These are phyloP conservation scores for Carduelis carduelis DNA, from an alignment of 2,797 vertebrate species.

Conservation along the genomic window DNA sequence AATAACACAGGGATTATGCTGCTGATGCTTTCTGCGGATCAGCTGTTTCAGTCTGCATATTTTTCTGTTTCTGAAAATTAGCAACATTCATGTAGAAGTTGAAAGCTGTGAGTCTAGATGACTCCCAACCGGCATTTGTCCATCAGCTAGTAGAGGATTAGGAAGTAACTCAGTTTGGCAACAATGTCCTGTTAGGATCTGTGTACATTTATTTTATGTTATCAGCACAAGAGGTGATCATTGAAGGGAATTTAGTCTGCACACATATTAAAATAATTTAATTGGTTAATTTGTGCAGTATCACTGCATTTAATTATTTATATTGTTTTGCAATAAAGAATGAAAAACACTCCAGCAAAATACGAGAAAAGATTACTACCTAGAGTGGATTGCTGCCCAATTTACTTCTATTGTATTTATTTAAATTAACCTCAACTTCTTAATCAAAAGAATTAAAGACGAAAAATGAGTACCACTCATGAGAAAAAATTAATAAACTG, in stretches of 20 bases:
- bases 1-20: neutral
- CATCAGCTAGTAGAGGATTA: neutral
- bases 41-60: rapidly evolving
- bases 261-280: neutral
- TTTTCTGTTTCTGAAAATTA: neutral
- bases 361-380: neutral
- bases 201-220: neutral
- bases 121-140: neutral
- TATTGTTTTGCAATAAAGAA: neutral
- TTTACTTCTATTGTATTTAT: neutral
- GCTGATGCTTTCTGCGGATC: neutral
- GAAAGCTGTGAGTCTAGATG: neutral
- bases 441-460: neutral
- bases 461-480: neutral
- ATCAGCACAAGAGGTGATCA: neutral
- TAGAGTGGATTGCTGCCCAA: neutral
- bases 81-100: neutral
- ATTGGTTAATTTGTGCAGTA: neutral
- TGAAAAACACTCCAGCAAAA: neutral
- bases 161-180: neutral
- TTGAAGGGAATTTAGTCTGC: neutral
- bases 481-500: neutral
- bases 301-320: neutral
- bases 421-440: conserved; percentile 12
- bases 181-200: neutral